These are phyloP conservation scores for Otolemur garnettii DNA, from an alignment of 2,113 vertebrate genomes.

Conservation along the genomic window DNA sequence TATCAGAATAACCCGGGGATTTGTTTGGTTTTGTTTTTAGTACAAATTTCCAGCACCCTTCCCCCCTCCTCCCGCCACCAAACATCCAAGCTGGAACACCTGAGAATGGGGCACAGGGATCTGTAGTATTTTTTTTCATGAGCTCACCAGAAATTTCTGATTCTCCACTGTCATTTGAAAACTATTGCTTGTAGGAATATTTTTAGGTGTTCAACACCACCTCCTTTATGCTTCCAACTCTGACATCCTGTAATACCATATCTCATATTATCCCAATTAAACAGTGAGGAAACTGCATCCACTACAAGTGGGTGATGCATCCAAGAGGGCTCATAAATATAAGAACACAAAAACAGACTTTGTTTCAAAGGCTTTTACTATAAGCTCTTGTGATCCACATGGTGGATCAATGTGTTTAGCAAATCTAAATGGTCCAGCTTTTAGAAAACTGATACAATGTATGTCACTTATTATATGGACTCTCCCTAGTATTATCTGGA, in stretches of 20 bases:
- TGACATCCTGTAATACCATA: neutral
- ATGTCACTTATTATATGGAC: neutral
- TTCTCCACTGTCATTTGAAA: neutral
- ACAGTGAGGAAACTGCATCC: neutral
- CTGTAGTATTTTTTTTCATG: neutral
- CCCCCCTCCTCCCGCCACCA: too few relatives aligned
- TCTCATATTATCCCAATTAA: neutral
- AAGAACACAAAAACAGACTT: neutral
- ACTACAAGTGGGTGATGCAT: neutral
- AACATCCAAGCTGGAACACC: neutral
- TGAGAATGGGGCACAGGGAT: neutral
- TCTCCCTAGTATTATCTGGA: neutral
- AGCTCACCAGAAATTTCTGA: neutral
- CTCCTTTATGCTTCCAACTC: neutral
- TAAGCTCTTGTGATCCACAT: neutral
- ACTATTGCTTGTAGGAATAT: neutral
- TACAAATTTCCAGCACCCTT: neutral
- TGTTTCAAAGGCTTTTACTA: neutral
- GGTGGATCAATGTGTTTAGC: neutral
- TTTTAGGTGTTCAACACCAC: neutral
- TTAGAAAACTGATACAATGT: neutral
- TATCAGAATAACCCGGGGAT: neutral
- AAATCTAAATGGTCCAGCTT: neutral
- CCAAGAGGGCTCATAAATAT: neutral
- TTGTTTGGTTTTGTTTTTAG: slow-evolving; percentile 24